A percentile compares a stretch with the other conserved stretches of the same genome.
These are phyloP conservation scores for Cheilosia pagana DNA, from an alignment of 2,888 invertebrate genomes.

Conservation along the genomic window DNA sequence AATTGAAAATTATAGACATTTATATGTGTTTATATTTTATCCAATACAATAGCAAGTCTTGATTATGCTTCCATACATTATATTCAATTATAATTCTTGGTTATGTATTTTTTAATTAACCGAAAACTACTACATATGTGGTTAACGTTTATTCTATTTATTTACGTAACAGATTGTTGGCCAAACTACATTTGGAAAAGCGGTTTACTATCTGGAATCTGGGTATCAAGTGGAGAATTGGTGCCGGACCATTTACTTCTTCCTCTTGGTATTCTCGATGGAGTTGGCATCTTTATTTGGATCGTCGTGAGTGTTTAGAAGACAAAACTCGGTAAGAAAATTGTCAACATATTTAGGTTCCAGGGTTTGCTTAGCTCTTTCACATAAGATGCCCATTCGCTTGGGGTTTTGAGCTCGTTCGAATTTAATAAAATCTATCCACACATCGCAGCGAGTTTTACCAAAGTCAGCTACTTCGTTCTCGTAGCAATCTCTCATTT, in stretches of 20 bases:
- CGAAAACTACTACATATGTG: too few relatives aligned
- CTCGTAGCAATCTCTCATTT: slow-evolving; percentile 86
- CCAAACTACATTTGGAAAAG: too few relatives aligned
- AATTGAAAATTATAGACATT: too few relatives aligned
- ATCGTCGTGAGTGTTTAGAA: slow-evolving; percentile 64
- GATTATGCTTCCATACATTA: too few relatives aligned
- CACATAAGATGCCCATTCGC: slow-evolving; percentile 85
- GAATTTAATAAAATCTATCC: slow-evolving; percentile 90
- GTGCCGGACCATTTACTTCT: neutral
- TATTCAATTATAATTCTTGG: too few relatives aligned
- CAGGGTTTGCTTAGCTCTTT: slow-evolving; percentile 86
- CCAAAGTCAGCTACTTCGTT: slow-evolving; percentile 88
- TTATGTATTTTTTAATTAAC: too few relatives aligned
- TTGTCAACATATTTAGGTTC: slow-evolving; percentile 80
- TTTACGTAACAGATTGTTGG: too few relatives aligned
- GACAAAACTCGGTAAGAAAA: slow-evolving; percentile 77
- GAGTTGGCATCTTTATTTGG: neutral
- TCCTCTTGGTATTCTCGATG: neutral
- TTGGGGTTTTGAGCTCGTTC: slow-evolving; percentile 86
- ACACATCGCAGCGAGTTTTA: slow-evolving; percentile 86
- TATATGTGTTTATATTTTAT: too few relatives aligned
- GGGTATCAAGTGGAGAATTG: too few relatives aligned
- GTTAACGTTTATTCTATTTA: too few relatives aligned
- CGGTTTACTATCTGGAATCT: too few relatives aligned
- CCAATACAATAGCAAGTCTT: too few relatives aligned